Conservation (phyloP, 2,113 vertebrate species). For the Monopterus albus region DNA sequence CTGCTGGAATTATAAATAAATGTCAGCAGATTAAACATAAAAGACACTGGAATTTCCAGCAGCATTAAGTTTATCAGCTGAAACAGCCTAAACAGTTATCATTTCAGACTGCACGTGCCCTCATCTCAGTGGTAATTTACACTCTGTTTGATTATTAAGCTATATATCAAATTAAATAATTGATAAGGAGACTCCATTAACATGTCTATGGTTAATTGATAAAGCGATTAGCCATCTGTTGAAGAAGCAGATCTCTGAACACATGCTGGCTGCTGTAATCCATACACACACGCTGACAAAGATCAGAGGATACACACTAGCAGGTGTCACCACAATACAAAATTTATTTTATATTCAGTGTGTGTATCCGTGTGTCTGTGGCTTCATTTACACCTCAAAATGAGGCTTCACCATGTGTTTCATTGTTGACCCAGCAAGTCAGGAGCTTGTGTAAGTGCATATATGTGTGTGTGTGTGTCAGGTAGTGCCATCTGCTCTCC, state of each 20-base stretch:
- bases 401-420: conserved; percentile 39
- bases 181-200: conserved; percentile 60
- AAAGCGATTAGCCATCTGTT: conserved; percentile 71
- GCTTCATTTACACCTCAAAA: conserved; percentile 30
- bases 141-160: conserved; percentile 46
- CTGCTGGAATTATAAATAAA: too few species aligned
- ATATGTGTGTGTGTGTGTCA: conserved; percentile 29
- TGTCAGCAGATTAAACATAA: too few species aligned
- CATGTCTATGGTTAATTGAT: conserved; percentile 69
- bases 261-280: conserved; percentile 50
- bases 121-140: conserved; percentile 22
- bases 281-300: conserved; percentile 44
- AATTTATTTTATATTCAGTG: conserved; percentile 18
- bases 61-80: conserved; percentile 3
- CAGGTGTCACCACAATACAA: conserved; percentile 30
- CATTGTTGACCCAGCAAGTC: conserved; percentile 36
- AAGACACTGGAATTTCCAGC: too few species aligned
- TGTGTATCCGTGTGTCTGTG: neutral
- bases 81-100: neutral
- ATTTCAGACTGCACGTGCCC: conserved; percentile 19
- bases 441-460: conserved; percentile 5
- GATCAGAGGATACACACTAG: conserved; percentile 39
- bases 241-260: conserved; percentile 36
- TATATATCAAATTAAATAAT: conserved; percentile 58
- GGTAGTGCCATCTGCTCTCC: conserved; percentile 59